phyloP scores from a whole-genome alignment of 64 coral and sea anemone genomes.

The Acropora yongei region DNA sequence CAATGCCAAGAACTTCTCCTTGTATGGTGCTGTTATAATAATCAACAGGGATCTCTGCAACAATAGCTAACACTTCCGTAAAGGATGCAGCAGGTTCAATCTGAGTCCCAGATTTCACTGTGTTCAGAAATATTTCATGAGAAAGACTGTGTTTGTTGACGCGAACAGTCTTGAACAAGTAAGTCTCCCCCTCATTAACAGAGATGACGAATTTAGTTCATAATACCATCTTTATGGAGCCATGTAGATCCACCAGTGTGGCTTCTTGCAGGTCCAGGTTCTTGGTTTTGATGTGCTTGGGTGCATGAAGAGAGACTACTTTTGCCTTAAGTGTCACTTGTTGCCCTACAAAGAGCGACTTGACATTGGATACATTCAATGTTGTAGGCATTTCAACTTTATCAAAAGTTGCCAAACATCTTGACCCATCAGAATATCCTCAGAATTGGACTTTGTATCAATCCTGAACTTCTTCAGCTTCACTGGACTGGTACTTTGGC shows the following conservation, averaged over 20 bases:
- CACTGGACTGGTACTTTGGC: conserved; percentile 10
- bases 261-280: conserved; percentile 34
- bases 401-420: conserved; percentile 11
- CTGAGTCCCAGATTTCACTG: conserved; percentile 36
- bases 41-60: neutral
- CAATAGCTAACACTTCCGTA: conserved; percentile 20
- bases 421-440: conserved; percentile 45
- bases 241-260: conserved; percentile 29
- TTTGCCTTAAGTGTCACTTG: conserved; percentile 50
- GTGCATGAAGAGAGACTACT: conserved; percentile 17
- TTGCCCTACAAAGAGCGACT: conserved; percentile 32
- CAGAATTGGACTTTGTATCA: conserved; percentile 12
- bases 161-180: conserved; percentile 26
- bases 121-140: conserved; percentile 52
- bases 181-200: conserved; percentile 43
- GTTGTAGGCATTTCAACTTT: conserved; percentile 16
- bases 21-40: conserved; percentile 8
- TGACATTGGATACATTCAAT: conserved; percentile 25
- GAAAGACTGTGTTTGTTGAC: conserved; percentile 39
- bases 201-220: conserved; percentile 47
- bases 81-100: conserved; percentile 38
- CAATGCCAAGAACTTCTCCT: conserved; percentile 45
- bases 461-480: conserved; percentile 55
- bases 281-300: neutral
- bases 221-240: conserved; percentile 35